Base-by-base conservation (phyloP, 2,797 vertebrate species). In the Xenops minutus region DNA sequence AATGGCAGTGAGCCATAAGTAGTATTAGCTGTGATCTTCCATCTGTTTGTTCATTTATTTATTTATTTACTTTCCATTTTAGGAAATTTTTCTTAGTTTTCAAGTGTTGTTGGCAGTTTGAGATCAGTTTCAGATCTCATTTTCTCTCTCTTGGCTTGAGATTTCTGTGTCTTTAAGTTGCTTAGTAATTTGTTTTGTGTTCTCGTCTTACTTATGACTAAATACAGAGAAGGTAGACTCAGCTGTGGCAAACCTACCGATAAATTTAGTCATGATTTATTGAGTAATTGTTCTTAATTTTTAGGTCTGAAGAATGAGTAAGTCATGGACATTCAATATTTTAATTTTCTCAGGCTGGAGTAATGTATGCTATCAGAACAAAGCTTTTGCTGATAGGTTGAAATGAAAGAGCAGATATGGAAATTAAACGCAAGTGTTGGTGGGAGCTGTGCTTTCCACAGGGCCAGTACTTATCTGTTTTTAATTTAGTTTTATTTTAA, bases 181-280 rank as follows among this genome's bases (percentile, higher is more conserved):
- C 30, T 46, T 10, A 37, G 10, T 62, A 44, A 8, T 13, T 46
- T 62, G 61, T 61, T 66, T 66, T 5, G 18, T 79, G n/a, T 59
- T 86, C 56, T 96, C 77, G 55, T 88, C 64, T 85, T 93, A 29
- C 14, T 58, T 32, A 27, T 95, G 89, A 85, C 79, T 93, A 78
- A 88, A 85, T 79, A 15, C 58, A 66, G 85, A 89, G 72, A 24
- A 23, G 6, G 37, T 26, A 26, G n/a, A 63, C 69, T 87, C 7
- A 4, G 10, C 29, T 51, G 49, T 37, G 91, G 69, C 30, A 95
- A 89, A 86, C 6, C 15, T 85, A 63, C 54, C 43, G 73, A 27
- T 82, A 91, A 85, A 30, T 68, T 93, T 66, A 82, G 46, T 69
- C 27, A 44, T 9, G 6, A 66, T 92, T 90, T 87, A 56, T 51